Evolutionary conservation across 1,140 invertebrate species (phyloP).

Genomic region (Caenorhabditis inopinata): DNA sequence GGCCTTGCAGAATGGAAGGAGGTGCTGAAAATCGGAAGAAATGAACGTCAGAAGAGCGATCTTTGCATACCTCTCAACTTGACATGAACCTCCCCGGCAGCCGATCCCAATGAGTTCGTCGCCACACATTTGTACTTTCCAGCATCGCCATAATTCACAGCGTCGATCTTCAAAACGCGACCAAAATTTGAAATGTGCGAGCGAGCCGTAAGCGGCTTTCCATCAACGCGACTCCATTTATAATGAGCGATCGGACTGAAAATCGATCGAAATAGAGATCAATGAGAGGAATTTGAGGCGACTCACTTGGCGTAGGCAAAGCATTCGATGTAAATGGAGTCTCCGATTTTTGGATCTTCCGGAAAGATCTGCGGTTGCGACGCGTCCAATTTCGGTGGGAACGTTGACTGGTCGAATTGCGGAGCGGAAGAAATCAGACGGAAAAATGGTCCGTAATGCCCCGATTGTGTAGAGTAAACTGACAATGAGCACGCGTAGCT

Average conservation of each 20-base stretch:
- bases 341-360: constrained; percentile 28
- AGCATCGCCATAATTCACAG: constrained; percentile 37
- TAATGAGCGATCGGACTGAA: constrained; percentile 38
- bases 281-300: background rate
- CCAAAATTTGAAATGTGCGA: constrained; percentile 19
- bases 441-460: constrained; percentile 47
- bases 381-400: constrained; percentile 37
- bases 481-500: constrained; percentile 46
- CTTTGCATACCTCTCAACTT: constrained; percentile 5
- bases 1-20: constrained; percentile 9
- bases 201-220: constrained; percentile 25
- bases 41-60: background rate
- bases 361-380: constrained; percentile 42
- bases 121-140: constrained; percentile 39
- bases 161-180: constrained; percentile 43
- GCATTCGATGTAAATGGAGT: constrained; percentile 45
- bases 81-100: constrained; percentile 37
- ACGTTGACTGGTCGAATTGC: constrained; percentile 16
- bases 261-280: too few relatives aligned
- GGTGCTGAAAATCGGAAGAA: constrained; percentile 28
- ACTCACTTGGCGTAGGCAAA: constrained; percentile 44
- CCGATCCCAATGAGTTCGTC: constrained; percentile 32
- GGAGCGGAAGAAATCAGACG: constrained; percentile 27
- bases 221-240: constrained; percentile 42
- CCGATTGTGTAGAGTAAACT: constrained; percentile 39